Evolutionary conservation across 2,797 vertebrate species (phyloP).

Genomic region (Kryptopterus vitreolus): DNA sequence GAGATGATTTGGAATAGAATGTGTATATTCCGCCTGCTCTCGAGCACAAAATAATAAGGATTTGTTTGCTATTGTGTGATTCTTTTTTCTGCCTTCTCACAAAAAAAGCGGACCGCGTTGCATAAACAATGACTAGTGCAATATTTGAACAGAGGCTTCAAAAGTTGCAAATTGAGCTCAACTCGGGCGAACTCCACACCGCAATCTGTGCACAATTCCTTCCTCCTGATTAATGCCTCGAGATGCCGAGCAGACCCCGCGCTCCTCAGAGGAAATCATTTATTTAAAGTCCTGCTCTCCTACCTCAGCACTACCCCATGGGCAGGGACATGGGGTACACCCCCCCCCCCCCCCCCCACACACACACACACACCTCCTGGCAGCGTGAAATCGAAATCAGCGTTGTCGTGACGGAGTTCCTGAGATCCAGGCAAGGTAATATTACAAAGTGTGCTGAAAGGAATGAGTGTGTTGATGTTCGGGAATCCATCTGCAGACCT

Average conservation of each 20-base stretch:
- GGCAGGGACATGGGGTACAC: conserved; percentile 3
- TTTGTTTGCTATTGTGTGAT: background rate
- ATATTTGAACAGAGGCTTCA: background rate
- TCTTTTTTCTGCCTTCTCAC: background rate
- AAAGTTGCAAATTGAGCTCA: background rate
- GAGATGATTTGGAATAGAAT: background rate
- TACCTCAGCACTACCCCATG: conserved; percentile 4
- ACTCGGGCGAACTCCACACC: background rate
- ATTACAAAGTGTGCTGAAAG: background rate
- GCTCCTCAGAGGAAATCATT: conserved; percentile 29
- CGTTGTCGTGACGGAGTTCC: conserved; percentile 25
- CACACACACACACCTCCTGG: conserved; percentile 25
- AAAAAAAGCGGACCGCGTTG: too few species aligned
- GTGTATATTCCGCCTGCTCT: background rate
- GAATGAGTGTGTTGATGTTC: background rate
- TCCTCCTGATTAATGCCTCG: conserved; percentile 2
- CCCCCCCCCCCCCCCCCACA: too few species aligned
- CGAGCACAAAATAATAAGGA: background rate
- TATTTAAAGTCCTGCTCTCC: conserved; percentile 27
- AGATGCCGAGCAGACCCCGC: conserved; percentile 5
- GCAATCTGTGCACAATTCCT: background rate
- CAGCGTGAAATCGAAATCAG: conserved; percentile 10
- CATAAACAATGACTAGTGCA: background rate
- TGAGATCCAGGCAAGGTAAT: background rate
- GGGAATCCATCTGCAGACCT: too few species aligned